Conservation (phyloP, 2,113 vertebrate species). For the Microcebus tavaratra region DNA sequence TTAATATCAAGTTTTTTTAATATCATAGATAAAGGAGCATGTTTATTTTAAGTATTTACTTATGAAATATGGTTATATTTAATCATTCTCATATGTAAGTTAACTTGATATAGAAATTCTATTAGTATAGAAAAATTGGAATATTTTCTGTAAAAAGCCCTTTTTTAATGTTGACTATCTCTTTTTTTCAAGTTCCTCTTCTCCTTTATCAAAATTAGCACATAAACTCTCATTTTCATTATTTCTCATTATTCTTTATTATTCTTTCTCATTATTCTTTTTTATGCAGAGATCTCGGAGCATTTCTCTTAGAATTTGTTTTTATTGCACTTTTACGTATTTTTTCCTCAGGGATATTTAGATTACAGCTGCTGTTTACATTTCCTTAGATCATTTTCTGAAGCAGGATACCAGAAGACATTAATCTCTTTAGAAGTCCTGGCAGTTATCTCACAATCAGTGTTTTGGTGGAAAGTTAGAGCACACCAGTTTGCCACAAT, state of each 20-base stretch:
- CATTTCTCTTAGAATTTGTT: not conserved
- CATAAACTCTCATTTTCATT: not conserved
- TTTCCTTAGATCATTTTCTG: slow-evolving; percentile 78
- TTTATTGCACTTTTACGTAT: not conserved
- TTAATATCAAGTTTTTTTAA: not conserved
- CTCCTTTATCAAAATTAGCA: not conserved
- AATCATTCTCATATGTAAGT: not conserved
- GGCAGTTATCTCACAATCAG: slow-evolving; percentile 73
- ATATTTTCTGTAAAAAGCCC: not conserved
- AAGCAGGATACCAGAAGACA: slow-evolving; percentile 78
- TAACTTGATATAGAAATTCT: not conserved
- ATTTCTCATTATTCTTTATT: not conserved
- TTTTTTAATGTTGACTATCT: not conserved
- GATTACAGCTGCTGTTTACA: slow-evolving; percentile 76
- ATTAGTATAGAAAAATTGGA: not conserved
- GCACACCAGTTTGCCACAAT: slow-evolving; percentile 53
- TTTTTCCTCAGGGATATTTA: slow-evolving; percentile 51
- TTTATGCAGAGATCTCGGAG: not conserved
- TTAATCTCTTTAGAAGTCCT: slow-evolving; percentile 76
- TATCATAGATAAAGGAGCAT: not conserved
- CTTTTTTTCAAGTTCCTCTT: not conserved
- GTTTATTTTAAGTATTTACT: not conserved
- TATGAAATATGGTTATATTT: slow-evolving; percentile 6
- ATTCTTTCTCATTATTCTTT: not conserved
- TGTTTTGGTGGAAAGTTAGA: slow-evolving; percentile 72